Evolutionary conservation across 1,140 invertebrate genomes (phyloP).

Genomic region (Scaptomyza pallida): DNA sequence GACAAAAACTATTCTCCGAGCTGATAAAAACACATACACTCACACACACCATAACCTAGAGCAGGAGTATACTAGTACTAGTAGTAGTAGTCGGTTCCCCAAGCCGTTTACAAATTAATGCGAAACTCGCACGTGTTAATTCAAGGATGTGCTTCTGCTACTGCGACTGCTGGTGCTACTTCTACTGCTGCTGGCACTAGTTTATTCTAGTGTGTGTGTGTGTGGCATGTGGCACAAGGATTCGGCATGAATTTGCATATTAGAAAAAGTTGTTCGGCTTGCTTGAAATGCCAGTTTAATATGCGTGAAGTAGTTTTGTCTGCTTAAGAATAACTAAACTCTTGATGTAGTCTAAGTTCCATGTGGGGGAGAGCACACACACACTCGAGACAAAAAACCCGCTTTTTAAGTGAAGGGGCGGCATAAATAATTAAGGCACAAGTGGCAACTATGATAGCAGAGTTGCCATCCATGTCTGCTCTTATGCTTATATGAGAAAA

Average conservation of each 20-base stretch:
- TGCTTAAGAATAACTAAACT: slow-evolving; percentile 69
- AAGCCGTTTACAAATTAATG: slow-evolving; percentile 79
- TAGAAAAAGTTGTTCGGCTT: slow-evolving; percentile 78
- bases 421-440: slow-evolving; percentile 72
- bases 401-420: slow-evolving; percentile 45
- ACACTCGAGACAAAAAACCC: background rate
- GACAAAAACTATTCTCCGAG: slow-evolving; percentile 65
- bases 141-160: slow-evolving; percentile 66
- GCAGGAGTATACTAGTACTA: background rate
- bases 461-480: background rate
- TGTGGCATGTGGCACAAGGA: slow-evolving; percentile 17
- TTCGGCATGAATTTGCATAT: slow-evolving; percentile 79
- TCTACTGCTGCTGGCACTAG: slow-evolving; percentile 35
- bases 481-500: background rate
- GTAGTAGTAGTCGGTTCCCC: slow-evolving; percentile 27
- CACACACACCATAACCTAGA: background rate
- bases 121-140: slow-evolving; percentile 79
- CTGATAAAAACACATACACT: slow-evolving; percentile 9
- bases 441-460: slow-evolving; percentile 31
- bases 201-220: slow-evolving; percentile 59
- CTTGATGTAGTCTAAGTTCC: slow-evolving; percentile 61
- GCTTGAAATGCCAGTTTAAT: slow-evolving; percentile 77
- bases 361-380: background rate
- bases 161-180: too few species aligned
- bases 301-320: slow-evolving; percentile 78